Base-by-base conservation (phyloP, 1,140 invertebrate genomes). In the Drosophila dunni region DNA sequence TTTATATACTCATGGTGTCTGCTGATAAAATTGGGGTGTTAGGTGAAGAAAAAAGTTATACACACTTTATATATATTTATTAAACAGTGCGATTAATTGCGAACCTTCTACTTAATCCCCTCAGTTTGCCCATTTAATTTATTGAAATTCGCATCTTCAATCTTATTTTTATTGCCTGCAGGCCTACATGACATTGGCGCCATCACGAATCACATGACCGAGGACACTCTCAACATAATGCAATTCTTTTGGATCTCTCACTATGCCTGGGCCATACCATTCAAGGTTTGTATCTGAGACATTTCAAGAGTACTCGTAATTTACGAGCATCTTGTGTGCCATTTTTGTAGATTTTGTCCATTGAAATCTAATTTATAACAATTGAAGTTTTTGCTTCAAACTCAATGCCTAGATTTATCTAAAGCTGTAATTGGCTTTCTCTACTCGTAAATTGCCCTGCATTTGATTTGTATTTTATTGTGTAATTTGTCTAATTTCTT, bases 231-330 rank as follows among this genome's bases (percentile, higher is more conserved):
- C 36, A 97, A 97, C 83, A 94, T 97, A 10, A 97, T 97, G 96
- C 95, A 95, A 48, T 95, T 97, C 84, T 95, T 97, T 86, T 96
- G 96, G 94, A 96, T 97, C 79, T 95, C 95, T 51, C 96, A 97
- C 93, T 97, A 97, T 82, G 94, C 96, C 20, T 98, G 97, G 97
- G 96, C 96, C 1, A 96, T 97, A 73, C 97, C 97, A 20, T 91
- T 97, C 24, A 97, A 97, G 94, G 96, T 96, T 92, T 88, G 84
- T 72, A 63, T 33, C 45, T 42, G 9, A 42, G 61, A 38, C 34
- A 33, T 38, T 73, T 40, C 13, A 8, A 15, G 50, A 71, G 58
- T 33, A 68, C 9, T 7, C 24, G 17, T 51, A 64, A 88, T 88
- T 88, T 88, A 88, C 75, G 83, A 88, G 76, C 77, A 77, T 68